phyloP scores from a whole-genome alignment of 2,888 invertebrate species.

The Napeogenes inachia region DNA sequence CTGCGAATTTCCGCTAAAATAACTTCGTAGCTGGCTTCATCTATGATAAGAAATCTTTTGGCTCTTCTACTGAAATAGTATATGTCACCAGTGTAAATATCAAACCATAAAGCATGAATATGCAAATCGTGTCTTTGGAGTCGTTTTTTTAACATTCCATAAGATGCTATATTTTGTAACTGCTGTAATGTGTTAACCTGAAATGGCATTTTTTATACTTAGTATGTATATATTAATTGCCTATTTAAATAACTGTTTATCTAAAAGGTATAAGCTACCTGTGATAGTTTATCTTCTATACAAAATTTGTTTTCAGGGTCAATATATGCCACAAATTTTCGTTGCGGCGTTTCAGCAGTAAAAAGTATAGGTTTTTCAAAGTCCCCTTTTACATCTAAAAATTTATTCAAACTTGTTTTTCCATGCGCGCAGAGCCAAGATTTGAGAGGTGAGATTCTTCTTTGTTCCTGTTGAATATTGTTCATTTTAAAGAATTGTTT shows the following conservation, averaged over 20 bases:
- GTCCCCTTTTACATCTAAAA: conserved; percentile 82
- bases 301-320: conserved; percentile 94
- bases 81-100: conserved; percentile 97
- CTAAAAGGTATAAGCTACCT: conserved; percentile 74
- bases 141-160: conserved; percentile 90
- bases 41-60: conserved; percentile 90
- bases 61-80: conserved; percentile 94
- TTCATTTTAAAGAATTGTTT: conserved; percentile 1
- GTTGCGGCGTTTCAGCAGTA: conserved; percentile 89
- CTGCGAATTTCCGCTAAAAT: conserved; percentile 86
- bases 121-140: conserved; percentile 89
- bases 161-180: conserved; percentile 93
- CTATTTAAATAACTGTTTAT: background rate
- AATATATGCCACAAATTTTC: conserved; percentile 94
- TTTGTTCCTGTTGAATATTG: conserved; percentile 78
- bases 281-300: conserved; percentile 94
- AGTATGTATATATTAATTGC: background rate
- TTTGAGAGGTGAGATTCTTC: conserved; percentile 90
- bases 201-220: conserved; percentile 36
- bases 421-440: conserved; percentile 96
- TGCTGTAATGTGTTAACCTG: conserved; percentile 94
- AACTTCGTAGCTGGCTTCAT: conserved; percentile 86
- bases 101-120: conserved; percentile 97
- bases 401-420: conserved; percentile 87
- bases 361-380: conserved; percentile 87